Conservation (phyloP, 2,888 invertebrate genomes). For the Drosophila infuscata region DNA sequence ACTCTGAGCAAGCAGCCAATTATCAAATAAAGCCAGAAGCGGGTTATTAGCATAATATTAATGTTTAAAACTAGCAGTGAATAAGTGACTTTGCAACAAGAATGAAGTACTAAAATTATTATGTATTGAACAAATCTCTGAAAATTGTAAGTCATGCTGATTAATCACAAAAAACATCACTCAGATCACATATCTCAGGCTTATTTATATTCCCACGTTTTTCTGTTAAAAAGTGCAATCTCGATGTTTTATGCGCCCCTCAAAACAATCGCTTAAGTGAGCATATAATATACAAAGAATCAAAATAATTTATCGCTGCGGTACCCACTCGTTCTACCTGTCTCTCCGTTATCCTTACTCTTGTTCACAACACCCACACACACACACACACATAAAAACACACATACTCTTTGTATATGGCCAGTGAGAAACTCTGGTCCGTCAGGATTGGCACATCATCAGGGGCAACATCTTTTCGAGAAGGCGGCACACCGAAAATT, state of each 20-base stretch:
- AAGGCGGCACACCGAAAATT: conserved; percentile 28
- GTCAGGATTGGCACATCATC: conserved; percentile 72
- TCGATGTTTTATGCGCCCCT: conserved; percentile 18
- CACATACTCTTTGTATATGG: not conserved
- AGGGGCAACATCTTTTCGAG: conserved; percentile 32
- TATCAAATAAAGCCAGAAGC: no score
- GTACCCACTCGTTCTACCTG: conserved; percentile 6
- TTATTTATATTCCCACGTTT: not conserved
- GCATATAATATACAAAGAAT: conserved; percentile 47
- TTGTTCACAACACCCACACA: not conserved
- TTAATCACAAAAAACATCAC: not conserved
- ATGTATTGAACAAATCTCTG: not conserved
- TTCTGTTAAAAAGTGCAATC: not conserved
- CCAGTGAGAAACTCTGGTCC: conserved; percentile 41
- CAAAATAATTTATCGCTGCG: conserved; percentile 42
- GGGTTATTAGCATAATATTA: no score
- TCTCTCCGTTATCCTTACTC: not conserved
- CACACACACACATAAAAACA: not conserved
- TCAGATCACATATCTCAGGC: not conserved
- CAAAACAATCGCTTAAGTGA: conserved; percentile 30
- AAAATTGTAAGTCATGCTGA: not conserved
- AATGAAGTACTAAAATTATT: no score
- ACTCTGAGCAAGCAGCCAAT: no score
- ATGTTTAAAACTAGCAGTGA: no score
- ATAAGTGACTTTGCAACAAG: no score